Base-by-base conservation (phyloP, 2,113 vertebrate species). In the Amazona vittata region DNA sequence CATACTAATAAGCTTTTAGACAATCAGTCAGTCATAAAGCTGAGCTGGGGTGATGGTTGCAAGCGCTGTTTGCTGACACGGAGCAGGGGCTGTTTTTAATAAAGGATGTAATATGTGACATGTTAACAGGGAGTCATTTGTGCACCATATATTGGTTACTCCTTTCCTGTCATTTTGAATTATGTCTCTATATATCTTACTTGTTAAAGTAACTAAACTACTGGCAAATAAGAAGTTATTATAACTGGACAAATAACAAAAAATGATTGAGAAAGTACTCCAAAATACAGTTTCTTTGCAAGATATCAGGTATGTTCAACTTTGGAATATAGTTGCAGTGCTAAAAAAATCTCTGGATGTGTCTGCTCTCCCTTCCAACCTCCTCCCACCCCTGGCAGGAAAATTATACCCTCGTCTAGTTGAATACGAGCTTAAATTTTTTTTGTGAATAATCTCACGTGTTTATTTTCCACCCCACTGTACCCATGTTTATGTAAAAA, bases 121-220 rank as follows among this genome's bases (percentile, higher is more conserved):
- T 92, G 94, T 96, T 96, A 97, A 97, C 96, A 97, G 95, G 92
- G 90, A 96, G 73, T 95, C 95, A 96, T 96, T 96, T 96, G 92
- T 93, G 95, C 90, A 21, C 95, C 52, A 0, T 83, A 64, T 47
- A 96, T 89, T 93, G 96, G 80, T 91, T 94, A 93, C 93, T 94
- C 89, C 76, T 92, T 89, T 68, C 93, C 90, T 96, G 96, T 97
- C 94, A 47, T 81, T 92, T 93, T 90, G 80, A 97, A 91, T 97
- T 94, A 96, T 31, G 80, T 89, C 95, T 96, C 88, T 53, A 92
- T 92, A 89, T 22, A 78, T 93, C 83, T 67, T 59, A 33, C 71
- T 81, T 14, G 64, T 69, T 93, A 69, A 95, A 93, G 69, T 21
- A 92, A 52, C 73, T 52, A 75, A 82, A 79, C 60, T 52, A 60